Evolutionary conservation across 2,888 invertebrate genomes (phyloP), one percentile per base, ranked within the genome.

Genomic region (Synergus japonicus): DNA sequence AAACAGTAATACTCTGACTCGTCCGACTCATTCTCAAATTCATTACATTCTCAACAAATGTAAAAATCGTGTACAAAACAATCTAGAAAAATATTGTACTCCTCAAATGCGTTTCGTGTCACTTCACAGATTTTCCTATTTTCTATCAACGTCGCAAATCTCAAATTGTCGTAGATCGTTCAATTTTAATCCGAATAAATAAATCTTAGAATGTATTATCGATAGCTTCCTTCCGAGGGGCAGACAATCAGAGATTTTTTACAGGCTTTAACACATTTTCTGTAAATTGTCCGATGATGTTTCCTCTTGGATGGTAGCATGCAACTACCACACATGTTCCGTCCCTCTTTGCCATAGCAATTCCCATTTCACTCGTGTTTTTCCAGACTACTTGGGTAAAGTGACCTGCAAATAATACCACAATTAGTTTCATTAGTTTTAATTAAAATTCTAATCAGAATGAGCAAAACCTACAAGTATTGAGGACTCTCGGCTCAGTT

Each of bases 331-430:
- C 93, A 77, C 94, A 93, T 63, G 92, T 92, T 9, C 93, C 95
- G 73, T 93, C 92, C 63, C 92, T 92, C 89, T 93, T 95, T 5
- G 96, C 96, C 88, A 94, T 95, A 0, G 96, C 97, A 3, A 97
- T 94, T 0, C 97, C 97, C 81, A 97, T 92, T 88, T 96, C 95
- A 85, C 93, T 94, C 4, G 95, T 95, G 49, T 93, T 94, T 89
- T 95, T 96, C 97, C 97, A 97, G n/a, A 97, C 94, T 0, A 97
- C 94, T 93, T 97, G 97, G 0, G 96, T 96, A 87, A 89, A 92
- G 87, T 86, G 94, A 93, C 91, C 93, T 93, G 64, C 65, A 29
- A 41, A 13, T 41, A 66, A 41, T 37, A 46, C 9, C 5, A 66
- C n/a, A 18, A 18, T 78, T 37, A 4, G 9, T 64, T 29, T n/a